Evolutionary conservation across 2,113 vertebrate genomes (phyloP), one percentile per base, ranked within the genome.

Genomic region (Calcarius ornatus): DNA sequence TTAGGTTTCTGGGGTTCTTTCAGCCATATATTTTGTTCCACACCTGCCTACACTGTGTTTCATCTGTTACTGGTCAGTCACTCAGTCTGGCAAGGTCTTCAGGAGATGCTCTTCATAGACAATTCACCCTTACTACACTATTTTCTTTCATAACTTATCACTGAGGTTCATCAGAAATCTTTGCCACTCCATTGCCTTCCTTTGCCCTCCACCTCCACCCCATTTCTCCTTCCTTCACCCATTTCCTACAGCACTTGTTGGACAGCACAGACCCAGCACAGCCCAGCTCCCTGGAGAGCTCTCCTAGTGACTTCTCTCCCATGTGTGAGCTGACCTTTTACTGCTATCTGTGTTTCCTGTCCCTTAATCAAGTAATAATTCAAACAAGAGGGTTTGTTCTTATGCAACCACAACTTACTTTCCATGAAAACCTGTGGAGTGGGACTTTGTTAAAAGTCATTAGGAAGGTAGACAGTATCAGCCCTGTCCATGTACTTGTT

Each of bases 281-380:
- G 40, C 30, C 27, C 72, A 83, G 24, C 3, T 83, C 5, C 18
- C 19, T 16, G 13, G 21, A 54, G 40, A 69, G 4, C 7, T 73
- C 12, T 69, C 28, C 59, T 37, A 4, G 18, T 54, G 33, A 35
- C 14, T 80, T 66, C 23, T 81, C 5, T 7, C 2, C 9, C 1
- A 4, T 11, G 4, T 0, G 0, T 9, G 47, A 68, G 21, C 15
- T 56, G 33, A 22, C 0, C 6, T 15, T 89, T 80, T 63, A 42
- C 27, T 47, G 22, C 45, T 42, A 1, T 30, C 22, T 38, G 11
- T 40, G 15, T 53, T 83, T 92, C 21, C 28, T 57, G 27, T 30
- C 37, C 37, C 16, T 71, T 30, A 71, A 48, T 56, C 12, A 42
- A 24, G 22, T 45, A 50, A 65, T 63, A 53, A 71, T 63, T 57